phyloP scores from a whole-genome alignment of 2,113 vertebrate genomes.

The Chaetodon auriga region DNA sequence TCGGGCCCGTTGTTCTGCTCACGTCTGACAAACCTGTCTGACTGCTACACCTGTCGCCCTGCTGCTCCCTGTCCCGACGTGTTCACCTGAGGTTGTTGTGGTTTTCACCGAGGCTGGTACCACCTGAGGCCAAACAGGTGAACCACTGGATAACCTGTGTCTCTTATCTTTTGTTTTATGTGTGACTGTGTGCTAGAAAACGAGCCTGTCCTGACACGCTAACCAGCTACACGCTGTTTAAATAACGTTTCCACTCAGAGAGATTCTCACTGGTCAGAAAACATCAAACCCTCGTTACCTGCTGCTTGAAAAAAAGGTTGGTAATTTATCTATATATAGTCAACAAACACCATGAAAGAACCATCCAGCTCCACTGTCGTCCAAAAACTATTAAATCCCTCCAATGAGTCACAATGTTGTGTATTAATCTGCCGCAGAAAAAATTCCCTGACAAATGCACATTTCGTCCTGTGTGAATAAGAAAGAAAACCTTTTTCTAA shows the following conservation, averaged over 20 bases:
- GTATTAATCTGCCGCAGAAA: background rate
- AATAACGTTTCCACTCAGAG: background rate
- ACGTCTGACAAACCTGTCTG: conserved; percentile 48
- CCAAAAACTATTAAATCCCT: background rate
- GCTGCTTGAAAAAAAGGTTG: background rate
- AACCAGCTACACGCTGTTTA: background rate
- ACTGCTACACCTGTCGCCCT: conserved; percentile 50
- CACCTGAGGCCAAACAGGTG: conserved; percentile 51
- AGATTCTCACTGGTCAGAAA: background rate
- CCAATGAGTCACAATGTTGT: no score
- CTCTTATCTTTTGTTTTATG: background rate
- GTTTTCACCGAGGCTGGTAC: background rate
- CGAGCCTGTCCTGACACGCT: background rate
- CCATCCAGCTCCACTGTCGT: background rate
- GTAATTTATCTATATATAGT: no score
- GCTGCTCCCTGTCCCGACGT: conserved; percentile 22
- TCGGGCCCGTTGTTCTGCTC: background rate
- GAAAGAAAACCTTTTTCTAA: no score
- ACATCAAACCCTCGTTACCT: background rate
- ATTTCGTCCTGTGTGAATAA: no score
- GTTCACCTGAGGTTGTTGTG: conserved; percentile 5
- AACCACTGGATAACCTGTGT: background rate
- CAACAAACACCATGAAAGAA: background rate
- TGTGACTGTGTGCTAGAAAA: background rate
- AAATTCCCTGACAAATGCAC: no score